Evolutionary conservation across 2,113 vertebrate species (phyloP).

Genomic region (Eubucco bourcierii): DNA sequence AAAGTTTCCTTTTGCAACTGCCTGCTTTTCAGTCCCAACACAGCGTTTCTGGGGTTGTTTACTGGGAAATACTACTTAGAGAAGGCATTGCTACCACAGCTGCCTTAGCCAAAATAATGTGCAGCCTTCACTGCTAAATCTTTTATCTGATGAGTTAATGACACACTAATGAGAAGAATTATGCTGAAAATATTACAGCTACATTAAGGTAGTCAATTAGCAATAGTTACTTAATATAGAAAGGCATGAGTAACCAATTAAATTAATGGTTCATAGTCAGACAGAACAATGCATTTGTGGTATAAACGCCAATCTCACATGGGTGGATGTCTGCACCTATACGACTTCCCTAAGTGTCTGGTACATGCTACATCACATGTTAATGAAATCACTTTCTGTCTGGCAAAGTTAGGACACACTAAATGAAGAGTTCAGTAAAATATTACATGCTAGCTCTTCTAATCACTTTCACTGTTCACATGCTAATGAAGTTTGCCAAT

Average conservation of each 20-base stretch:
- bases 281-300: slow-evolving; percentile 27
- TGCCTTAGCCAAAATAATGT: slow-evolving; percentile 2
- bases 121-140: neutral
- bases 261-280: slow-evolving; percentile 23
- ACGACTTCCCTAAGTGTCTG: neutral
- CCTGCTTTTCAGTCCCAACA: slow-evolving; percentile 18
- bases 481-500: neutral
- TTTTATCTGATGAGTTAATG: slow-evolving; percentile 53
- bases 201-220: slow-evolving; percentile 49
- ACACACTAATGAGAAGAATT: slow-evolving; percentile 36
- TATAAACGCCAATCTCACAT: slow-evolving; percentile 1
- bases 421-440: slow-evolving; percentile 48
- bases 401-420: neutral
- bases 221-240: slow-evolving; percentile 53
- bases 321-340: slow-evolving; percentile 36
- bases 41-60: slow-evolving; percentile 19
- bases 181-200: slow-evolving; percentile 46
- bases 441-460: neutral
- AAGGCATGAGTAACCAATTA: slow-evolving; percentile 52
- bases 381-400: slow-evolving; percentile 7
- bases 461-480: neutral
- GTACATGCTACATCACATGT: neutral
- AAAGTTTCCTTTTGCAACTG: neutral
- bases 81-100: slow-evolving; percentile 1
- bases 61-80: neutral